A percentile compares a stretch with the other conserved stretches of the same genome.
These are phyloP conservation scores for Dicerorhinus sumatrensis DNA, from an alignment of 2,113 vertebrate species.

Conservation along the genomic window DNA sequence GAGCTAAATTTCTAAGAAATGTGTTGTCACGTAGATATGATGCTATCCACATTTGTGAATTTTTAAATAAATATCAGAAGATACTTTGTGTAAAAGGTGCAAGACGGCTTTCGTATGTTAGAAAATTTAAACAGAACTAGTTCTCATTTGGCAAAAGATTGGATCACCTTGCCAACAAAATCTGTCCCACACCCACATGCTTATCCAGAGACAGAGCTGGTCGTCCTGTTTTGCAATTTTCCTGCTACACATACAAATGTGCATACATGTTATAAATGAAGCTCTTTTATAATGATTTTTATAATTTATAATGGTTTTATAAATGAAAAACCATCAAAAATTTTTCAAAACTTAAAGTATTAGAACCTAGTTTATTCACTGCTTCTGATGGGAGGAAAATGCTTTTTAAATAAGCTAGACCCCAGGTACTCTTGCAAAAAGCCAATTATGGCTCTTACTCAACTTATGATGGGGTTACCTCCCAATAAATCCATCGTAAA, in stretches of 20 bases:
- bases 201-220: not conserved
- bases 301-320: not conserved
- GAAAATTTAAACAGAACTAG: not conserved
- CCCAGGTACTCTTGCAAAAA: constrained; percentile 8
- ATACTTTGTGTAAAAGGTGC: not conserved
- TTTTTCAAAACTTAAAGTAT: not conserved
- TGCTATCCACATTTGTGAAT: not conserved
- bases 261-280: not conserved
- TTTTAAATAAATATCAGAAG: not conserved
- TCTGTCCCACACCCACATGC: not conserved
- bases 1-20: not conserved
- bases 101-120: not conserved
- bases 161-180: not conserved
- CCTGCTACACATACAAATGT: not conserved
- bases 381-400: not conserved
- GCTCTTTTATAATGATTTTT: not conserved
- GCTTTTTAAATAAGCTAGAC: constrained; percentile 18
- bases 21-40: not conserved
- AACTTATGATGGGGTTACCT: too few relatives aligned
- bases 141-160: not conserved
- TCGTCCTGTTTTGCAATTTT: not conserved
- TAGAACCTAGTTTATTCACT: not conserved
- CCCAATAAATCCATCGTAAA: too few relatives aligned
- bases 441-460: not conserved
- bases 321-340: not conserved